These are phyloP conservation scores for Trissolcus japonicus DNA, from an alignment of 2,888 invertebrate genomes.

Conservation along the genomic window DNA sequence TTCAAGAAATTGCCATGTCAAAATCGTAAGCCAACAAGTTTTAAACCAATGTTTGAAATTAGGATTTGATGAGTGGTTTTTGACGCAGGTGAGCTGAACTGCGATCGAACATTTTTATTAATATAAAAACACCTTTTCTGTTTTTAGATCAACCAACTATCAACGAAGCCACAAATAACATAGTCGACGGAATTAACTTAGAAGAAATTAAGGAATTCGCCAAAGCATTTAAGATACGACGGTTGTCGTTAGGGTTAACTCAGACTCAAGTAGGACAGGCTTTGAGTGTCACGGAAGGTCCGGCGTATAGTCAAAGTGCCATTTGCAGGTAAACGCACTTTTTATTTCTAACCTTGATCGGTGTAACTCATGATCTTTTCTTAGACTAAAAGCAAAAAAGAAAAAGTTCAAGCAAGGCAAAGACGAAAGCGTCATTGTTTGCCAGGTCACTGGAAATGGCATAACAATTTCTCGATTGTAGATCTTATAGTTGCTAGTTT, in stretches of 20 bases:
- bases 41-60: not conserved
- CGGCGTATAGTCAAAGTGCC: slow-evolving; percentile 98
- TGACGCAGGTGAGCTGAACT: not conserved
- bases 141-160: slow-evolving; percentile 91
- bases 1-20: too few species aligned
- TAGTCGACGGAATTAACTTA: slow-evolving; percentile 96
- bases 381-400: not conserved
- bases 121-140: slow-evolving; percentile 51
- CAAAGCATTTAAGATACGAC: slow-evolving; percentile 95
- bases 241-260: slow-evolving; percentile 94
- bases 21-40: not conserved
- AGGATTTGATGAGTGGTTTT: not conserved
- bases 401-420: slow-evolving; percentile 44
- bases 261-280: slow-evolving; percentile 99
- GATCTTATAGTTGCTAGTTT: not conserved
- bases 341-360: not conserved
- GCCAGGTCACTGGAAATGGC: slow-evolving; percentile 75
- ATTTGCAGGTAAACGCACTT: slow-evolving; percentile 91
- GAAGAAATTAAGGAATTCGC: slow-evolving; percentile 99
- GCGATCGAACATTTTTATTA: not conserved
- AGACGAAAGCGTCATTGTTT: slow-evolving; percentile 60
- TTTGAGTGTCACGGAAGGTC: slow-evolving; percentile 96
- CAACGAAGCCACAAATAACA: slow-evolving; percentile 94
- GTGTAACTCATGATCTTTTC: not conserved
- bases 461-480: slow-evolving; percentile 42